Evolutionary conservation across 23 tunicate genomes (phyloP).

Genomic region (Trididemnum nubilum): DNA sequence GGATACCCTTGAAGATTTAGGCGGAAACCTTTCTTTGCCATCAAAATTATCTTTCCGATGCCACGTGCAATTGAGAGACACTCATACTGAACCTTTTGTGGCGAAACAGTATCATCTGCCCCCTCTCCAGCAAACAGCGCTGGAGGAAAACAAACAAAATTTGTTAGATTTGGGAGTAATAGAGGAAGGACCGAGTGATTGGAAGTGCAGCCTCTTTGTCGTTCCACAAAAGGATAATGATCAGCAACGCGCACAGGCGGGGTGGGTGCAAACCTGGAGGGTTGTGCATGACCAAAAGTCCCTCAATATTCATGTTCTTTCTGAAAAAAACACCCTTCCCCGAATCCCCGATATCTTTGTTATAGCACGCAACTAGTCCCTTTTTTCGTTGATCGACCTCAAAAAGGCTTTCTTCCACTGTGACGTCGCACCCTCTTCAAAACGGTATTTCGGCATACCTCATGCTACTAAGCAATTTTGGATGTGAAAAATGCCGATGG

Average conservation of each 20-base stretch:
- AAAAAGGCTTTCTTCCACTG: background rate
- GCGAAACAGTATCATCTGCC: background rate
- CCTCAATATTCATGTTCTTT: background rate
- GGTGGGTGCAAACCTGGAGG: background rate
- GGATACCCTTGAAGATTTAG: background rate
- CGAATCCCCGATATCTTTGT: background rate
- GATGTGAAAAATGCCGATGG: background rate
- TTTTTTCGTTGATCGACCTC: background rate
- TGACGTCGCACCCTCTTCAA: background rate
- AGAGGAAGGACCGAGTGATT: background rate
- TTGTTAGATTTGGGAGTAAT: background rate
- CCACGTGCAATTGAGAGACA: background rate
- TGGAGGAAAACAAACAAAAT: background rate
- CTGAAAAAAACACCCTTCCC: background rate
- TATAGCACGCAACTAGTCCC: background rate
- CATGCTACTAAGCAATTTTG: background rate
- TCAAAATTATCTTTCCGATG: background rate
- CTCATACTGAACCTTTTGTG: background rate
- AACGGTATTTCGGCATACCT: background rate
- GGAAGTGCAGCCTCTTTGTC: background rate
- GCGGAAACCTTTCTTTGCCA: background rate
- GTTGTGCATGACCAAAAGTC: background rate
- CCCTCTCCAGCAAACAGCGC: background rate
- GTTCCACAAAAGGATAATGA: constrained; percentile 15
- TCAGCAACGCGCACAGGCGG: background rate